Evolutionary conservation across 2,888 invertebrate genomes (phyloP), one percentile per base, ranked within the genome.

Genomic region (Chironomus tentans): DNA sequence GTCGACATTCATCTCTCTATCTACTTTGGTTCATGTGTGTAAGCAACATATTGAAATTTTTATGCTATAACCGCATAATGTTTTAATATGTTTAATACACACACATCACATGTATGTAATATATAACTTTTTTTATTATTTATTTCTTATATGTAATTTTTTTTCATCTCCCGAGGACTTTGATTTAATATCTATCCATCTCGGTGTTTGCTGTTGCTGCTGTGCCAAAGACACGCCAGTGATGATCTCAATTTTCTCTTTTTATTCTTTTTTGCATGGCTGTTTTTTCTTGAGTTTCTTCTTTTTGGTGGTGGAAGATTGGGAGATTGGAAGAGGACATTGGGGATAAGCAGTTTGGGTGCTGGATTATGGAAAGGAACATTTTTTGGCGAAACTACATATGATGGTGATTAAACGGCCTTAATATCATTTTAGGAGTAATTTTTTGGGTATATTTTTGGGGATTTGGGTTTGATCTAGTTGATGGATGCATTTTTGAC

Each of bases 21-120:
- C 38, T 38, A 38, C 38, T 38, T 10, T 2, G 38, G 38, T 10
- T 15, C 65, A 65, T 56, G 65, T 65, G 21, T 65, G 47, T 70
- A 15, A 50, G 71, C 28, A 71, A 71, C 71, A 71, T 71, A 71
- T 71, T 71, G 71, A 71, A 71, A 71, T 71, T 70, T 71, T 46
- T 71, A 24, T 24, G 38, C 38, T 38, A 38, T 15, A 22, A 15
- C 46, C 71, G 71, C 28, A 71, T 71, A 70, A 70, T 70, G 70
- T 70, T 70, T 70, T 70, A 70, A 70, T 70, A 70, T 70, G 48
- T 15, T 38, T n/a, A n/a, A 38, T 38, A 38, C 38, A 56, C 15
- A 56, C 2, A 56, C 5, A 18, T 15, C 56, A 56, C 38, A 38
- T 38, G 18, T 56, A 70, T 47, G 21, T 70, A 47, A 70, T 70